These are phyloP conservation scores for Phenganax subtilis DNA, from an alignment of 92 coral and sea anemone genomes.

Conservation along the genomic window DNA sequence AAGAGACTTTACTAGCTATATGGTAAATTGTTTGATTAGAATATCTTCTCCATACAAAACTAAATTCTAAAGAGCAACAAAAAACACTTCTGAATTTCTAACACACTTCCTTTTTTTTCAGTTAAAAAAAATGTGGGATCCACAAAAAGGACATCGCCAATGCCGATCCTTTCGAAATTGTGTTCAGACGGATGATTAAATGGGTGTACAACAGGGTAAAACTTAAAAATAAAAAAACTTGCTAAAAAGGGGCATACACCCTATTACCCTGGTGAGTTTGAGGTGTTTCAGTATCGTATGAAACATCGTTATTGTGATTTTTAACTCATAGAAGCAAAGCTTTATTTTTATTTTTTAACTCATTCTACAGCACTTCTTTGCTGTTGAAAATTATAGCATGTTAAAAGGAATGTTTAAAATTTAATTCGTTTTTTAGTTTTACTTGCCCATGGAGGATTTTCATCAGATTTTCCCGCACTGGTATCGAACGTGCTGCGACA, in stretches of 20 bases:
- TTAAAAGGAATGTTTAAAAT: not conserved
- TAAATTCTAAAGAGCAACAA: too few relatives aligned
- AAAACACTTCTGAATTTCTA: too few relatives aligned
- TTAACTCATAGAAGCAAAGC: too few relatives aligned
- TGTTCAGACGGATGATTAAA: not conserved
- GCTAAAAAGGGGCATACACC: not conserved
- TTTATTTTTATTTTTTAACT: not conserved
- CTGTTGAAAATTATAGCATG: too few relatives aligned
- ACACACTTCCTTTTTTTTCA: too few relatives aligned
- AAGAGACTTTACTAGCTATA: too few relatives aligned
- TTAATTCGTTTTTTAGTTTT: conserved; percentile 14
- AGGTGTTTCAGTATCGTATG: not conserved
- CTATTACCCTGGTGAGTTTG: not conserved
- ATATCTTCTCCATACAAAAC: too few relatives aligned
- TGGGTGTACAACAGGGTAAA: not conserved
- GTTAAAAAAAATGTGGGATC: not conserved
- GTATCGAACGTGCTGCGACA: not conserved
- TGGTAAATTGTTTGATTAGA: too few relatives aligned
- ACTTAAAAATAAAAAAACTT: not conserved
- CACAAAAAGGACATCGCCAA: not conserved
- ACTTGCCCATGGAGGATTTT: conserved; percentile 24
- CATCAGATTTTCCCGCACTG: conserved; percentile 13
- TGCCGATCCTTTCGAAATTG: conserved; percentile 8
- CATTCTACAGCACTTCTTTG: not conserved
- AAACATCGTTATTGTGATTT: not conserved